Percentiles rank a stretch among this genome's conserved stretches.
Evolutionary conservation across 35 echinoderm and acorn worm species (phyloP).

Genomic region (Hemicentrotus pulcherrimus): DNA sequence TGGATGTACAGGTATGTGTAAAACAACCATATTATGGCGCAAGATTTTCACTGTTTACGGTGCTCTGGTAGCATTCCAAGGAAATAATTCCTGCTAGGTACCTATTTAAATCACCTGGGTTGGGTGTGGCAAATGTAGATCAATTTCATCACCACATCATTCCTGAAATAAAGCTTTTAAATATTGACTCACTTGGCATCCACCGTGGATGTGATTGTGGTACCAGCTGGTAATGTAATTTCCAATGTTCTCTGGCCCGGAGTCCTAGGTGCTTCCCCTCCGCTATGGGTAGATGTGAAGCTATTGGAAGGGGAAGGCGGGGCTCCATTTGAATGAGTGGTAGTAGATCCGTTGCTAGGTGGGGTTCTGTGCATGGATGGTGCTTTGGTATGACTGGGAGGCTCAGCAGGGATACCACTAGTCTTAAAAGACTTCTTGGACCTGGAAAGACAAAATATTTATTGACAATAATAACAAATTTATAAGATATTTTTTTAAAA

Average conservation of each 20-base stretch:
- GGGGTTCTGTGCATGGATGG: background rate
- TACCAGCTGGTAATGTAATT: slow-evolving; percentile 12
- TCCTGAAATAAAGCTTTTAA: no score
- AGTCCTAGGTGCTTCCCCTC: background rate
- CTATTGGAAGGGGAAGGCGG: slow-evolving; percentile 1
- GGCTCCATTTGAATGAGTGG: slow-evolving; percentile 23
- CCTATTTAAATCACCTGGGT: no score
- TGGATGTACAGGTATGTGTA: no score
- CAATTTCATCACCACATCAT: no score
- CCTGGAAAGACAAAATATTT: background rate
- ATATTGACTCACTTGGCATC: slow-evolving; percentile 29
- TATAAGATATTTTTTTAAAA: no score
- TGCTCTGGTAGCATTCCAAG: no score
- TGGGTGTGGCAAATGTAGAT: no score
- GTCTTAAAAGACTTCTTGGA: slow-evolving; percentile 39
- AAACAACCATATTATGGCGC: no score
- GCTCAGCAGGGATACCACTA: background rate
- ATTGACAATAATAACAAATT: no score
- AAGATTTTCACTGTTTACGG: no score
- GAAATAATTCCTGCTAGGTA: no score
- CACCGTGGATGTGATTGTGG: background rate
- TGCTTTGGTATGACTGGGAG: background rate
- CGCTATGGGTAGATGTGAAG: background rate
- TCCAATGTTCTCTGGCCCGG: background rate
- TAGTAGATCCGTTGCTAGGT: slow-evolving; percentile 34